These are phyloP conservation scores for Neuroscelio doddi DNA, from an alignment of 2,888 invertebrate genomes.

Conservation along the genomic window DNA sequence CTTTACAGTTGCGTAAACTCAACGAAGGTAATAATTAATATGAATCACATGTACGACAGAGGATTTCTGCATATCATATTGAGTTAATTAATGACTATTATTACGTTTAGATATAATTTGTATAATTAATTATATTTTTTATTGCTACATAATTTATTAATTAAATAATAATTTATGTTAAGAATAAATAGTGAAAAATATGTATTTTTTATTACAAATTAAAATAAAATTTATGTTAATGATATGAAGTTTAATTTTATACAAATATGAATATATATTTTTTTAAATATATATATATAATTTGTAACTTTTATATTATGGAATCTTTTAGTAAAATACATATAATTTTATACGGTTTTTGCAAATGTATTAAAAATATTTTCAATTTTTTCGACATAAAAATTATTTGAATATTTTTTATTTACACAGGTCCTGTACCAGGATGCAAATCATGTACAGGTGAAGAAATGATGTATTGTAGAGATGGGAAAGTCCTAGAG, in stretches of 20 bases:
- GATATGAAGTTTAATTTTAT: no score
- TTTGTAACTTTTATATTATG: no score
- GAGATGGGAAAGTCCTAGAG: conserved; percentile 75
- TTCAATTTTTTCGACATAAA: conserved; percentile 1
- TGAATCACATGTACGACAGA: conserved; percentile 13
- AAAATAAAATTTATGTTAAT: no score
- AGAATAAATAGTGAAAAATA: no score
- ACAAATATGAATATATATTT: no score
- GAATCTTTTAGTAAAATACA: no score
- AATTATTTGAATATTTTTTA: conserved; percentile 4
- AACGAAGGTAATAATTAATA: conserved; percentile 15
- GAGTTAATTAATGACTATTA: conserved; percentile 22
- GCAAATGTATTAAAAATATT: background rate
- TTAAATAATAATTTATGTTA: no score
- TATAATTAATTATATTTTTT: conserved; percentile 7
- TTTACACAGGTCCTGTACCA: conserved; percentile 68
- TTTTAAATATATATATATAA: no score
- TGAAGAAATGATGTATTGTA: conserved; percentile 78
- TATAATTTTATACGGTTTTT: background rate
- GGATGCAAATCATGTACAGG: conserved; percentile 79
- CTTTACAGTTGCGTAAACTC: conserved; percentile 19
- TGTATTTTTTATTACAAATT: no score
- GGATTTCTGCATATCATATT: conserved; percentile 21
- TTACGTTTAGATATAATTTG: conserved; percentile 7
- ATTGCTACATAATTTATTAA: conserved; percentile 7